phyloP scores from a whole-genome alignment of 1,140 invertebrate genomes.

The Rhynchophorus ferrugineus region DNA sequence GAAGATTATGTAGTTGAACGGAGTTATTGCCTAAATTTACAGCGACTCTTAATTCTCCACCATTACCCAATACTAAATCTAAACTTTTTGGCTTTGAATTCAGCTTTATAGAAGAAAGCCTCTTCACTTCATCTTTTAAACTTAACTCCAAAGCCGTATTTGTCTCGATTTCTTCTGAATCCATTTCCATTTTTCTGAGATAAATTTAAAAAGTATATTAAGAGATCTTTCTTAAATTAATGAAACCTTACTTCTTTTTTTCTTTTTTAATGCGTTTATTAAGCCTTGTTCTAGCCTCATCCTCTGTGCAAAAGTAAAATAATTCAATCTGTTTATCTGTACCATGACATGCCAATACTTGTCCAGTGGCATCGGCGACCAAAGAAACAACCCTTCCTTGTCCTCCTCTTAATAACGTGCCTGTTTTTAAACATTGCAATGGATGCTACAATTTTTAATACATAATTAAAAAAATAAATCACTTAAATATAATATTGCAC shows the following conservation, averaged over 20 bases:
- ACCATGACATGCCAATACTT: slow-evolving; percentile 74
- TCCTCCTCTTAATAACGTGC: slow-evolving; percentile 67
- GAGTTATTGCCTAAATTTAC: slow-evolving; percentile 61
- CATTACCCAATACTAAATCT: slow-evolving; percentile 58
- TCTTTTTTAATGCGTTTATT: slow-evolving; percentile 73
- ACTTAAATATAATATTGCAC: slow-evolving; percentile 4
- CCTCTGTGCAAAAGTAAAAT: slow-evolving; percentile 69
- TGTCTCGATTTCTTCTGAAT: slow-evolving; percentile 1
- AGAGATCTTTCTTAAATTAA: no score
- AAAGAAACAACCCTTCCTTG: slow-evolving; percentile 66
- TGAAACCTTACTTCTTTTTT: slow-evolving; percentile 51
- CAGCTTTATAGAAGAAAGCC: slow-evolving; percentile 58
- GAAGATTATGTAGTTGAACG: slow-evolving; percentile 56
- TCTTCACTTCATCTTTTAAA: slow-evolving; percentile 66
- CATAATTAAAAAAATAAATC: not conserved
- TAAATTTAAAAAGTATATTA: no score
- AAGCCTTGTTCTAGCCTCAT: slow-evolving; percentile 61
- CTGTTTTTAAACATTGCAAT: slow-evolving; percentile 65
- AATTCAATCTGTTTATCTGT: slow-evolving; percentile 74
- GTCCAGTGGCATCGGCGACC: slow-evolving; percentile 54
- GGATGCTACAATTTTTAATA: slow-evolving; percentile 46
- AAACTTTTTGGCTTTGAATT: slow-evolving; percentile 63
- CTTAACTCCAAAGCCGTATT: slow-evolving; percentile 33
- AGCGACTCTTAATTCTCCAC: slow-evolving; percentile 58
- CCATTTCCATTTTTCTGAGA: slow-evolving; percentile 29